Conservation (phyloP, 2,888 invertebrate genomes). For the Drosophila pseudotalamancana region DNA sequence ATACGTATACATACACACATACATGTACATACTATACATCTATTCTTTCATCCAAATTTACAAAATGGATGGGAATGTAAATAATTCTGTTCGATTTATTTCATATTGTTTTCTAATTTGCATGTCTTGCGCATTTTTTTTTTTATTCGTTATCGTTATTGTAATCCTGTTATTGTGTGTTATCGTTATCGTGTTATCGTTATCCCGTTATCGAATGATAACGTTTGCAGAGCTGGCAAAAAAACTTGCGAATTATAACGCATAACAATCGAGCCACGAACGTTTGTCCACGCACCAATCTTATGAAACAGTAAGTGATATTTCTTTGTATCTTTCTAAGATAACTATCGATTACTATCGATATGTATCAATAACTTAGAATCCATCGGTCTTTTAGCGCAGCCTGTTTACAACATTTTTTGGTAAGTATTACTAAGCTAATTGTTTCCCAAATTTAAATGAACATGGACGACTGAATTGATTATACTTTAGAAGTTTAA, state of each 20-base stretch:
- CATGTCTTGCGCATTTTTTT: conserved; percentile 55
- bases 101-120: conserved; percentile 47
- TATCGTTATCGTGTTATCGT: conserved; percentile 27
- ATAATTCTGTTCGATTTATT: conserved; percentile 31
- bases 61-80: conserved; percentile 20
- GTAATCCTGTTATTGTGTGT: conserved; percentile 4
- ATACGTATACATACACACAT: neutral
- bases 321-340: neutral
- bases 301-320: conserved; percentile 98
- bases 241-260: conserved; percentile 93
- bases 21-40: neutral
- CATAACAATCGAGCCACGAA: conserved; percentile 99
- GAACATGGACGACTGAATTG: neutral
- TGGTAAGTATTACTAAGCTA: conserved; percentile 13
- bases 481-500: neutral
- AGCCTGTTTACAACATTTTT: neutral
- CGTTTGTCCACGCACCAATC: conserved; percentile 96
- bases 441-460: neutral
- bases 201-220: conserved; percentile 35
- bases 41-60: neutral
- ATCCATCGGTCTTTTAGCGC: too few relatives aligned
- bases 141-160: conserved; percentile 3
- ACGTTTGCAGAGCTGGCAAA: conserved; percentile 98
- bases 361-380: too few relatives aligned
- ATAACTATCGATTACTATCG: conserved; percentile 5